Percentiles rank a stretch among this genome's conserved stretches.
Conservation (phyloP, 1,140 invertebrate genomes). For the Cydia fagiglandana region DNA sequence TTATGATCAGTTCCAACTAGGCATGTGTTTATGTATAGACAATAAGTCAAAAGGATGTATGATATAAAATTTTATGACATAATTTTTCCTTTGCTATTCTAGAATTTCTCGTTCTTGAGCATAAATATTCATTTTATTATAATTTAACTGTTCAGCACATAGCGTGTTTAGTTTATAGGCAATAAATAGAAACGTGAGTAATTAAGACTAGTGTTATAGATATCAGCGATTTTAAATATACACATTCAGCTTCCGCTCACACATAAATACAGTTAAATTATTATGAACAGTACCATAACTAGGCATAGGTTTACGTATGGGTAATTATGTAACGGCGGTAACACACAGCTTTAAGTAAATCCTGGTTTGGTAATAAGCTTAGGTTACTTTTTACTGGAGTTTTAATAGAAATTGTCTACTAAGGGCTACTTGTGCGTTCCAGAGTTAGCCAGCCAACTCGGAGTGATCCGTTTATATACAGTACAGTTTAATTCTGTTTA, state of each 20-base stretch:
- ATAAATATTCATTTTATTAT: constrained; percentile 2
- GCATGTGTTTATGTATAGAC: not conserved
- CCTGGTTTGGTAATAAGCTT: too few species aligned
- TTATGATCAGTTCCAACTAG: not conserved
- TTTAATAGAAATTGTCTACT: too few species aligned
- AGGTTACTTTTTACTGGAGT: too few species aligned
- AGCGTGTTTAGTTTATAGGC: not conserved
- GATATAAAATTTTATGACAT: not conserved
- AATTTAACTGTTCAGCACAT: not conserved
- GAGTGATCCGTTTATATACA: too few species aligned
- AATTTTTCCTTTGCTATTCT: not conserved
- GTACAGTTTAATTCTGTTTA: too few species aligned
- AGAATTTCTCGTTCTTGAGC: not conserved
- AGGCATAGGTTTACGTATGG: not conserved
- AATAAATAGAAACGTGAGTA: constrained; percentile 8
- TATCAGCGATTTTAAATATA: not conserved
- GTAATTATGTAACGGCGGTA: too few species aligned
- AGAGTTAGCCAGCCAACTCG: too few species aligned
- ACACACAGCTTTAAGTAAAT: too few species aligned
- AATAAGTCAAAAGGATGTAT: too few species aligned
- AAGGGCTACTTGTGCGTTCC: too few species aligned
- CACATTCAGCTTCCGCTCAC: not conserved
- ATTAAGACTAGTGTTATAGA: constrained; percentile 10
- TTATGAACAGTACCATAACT: not conserved
- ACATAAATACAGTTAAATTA: not conserved